These are phyloP conservation scores for Aphidius gifuensis DNA, from an alignment of 1,140 invertebrate species.

Conservation along the genomic window DNA sequence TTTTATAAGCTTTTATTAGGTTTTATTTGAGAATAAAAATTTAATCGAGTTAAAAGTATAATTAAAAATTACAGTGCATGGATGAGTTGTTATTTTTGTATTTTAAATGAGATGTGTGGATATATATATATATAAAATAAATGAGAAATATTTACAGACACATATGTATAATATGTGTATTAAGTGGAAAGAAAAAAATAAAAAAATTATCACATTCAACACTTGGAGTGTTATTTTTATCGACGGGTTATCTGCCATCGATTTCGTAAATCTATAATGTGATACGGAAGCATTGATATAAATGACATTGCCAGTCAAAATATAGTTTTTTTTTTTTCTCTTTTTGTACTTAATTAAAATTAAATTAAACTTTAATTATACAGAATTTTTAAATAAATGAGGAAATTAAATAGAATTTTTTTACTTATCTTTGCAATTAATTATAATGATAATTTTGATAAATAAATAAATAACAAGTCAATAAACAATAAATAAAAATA, in stretches of 20 bases:
- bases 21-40: no score
- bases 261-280: slow-evolving; percentile 13
- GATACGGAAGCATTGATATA: slow-evolving; percentile 22
- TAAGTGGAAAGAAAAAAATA: background rate
- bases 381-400: background rate
- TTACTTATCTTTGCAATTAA: background rate
- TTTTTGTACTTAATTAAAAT: background rate
- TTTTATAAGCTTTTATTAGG: no score
- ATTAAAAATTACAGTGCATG: no score
- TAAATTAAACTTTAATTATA: background rate
- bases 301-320: slow-evolving; percentile 15
- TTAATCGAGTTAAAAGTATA: no score
- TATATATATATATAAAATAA: background rate
- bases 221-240: slow-evolving; percentile 9
- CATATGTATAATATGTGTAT: background rate
- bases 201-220: slow-evolving; percentile 8
- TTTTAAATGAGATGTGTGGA: background rate
- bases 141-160: background rate
- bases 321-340: background rate
- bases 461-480: background rate
- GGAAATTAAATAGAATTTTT: no score
- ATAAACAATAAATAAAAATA: background rate
- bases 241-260: slow-evolving; percentile 20
- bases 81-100: no score
- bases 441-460: background rate